phyloP scores from a whole-genome alignment of 2,888 invertebrate species.

The Caenorhabditis plicata region DNA sequence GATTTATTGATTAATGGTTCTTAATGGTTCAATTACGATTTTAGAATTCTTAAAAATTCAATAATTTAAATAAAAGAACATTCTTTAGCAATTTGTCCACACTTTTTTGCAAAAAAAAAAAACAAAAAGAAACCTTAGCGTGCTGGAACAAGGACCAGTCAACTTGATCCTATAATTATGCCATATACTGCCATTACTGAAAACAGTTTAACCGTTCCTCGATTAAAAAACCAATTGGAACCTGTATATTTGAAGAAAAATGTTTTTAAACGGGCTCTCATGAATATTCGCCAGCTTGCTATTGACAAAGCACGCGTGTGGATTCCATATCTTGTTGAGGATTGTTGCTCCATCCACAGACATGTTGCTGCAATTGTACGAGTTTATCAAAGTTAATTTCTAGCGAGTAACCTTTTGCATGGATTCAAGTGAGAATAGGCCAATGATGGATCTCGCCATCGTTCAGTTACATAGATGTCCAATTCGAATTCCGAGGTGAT shows the following conservation, averaged over 20 bases:
- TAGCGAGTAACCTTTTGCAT: conserved; percentile 57
- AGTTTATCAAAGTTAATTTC: background rate
- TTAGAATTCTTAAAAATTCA: no score
- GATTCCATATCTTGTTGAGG: conserved; percentile 61
- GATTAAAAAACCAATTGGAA: conserved; percentile 1
- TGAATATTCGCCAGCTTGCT: conserved; percentile 61
- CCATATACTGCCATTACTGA: conserved; percentile 64
- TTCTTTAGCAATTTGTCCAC: no score
- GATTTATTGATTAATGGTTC: no score
- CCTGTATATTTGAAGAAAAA: conserved; percentile 63
- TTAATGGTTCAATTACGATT: no score
- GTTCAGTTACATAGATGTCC: conserved; percentile 65
- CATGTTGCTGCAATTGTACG: conserved; percentile 52
- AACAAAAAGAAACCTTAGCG: conserved; percentile 28
- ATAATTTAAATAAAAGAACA: no score
- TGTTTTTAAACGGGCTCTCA: conserved; percentile 61
- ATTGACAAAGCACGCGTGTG: conserved; percentile 64
- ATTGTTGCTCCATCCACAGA: conserved; percentile 63
- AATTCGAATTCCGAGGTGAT: conserved; percentile 65
- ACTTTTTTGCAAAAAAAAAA: no score
- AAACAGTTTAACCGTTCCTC: conserved; percentile 3
- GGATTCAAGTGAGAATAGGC: conserved; percentile 62
- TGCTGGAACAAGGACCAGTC: conserved; percentile 46
- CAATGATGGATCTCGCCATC: conserved; percentile 62
- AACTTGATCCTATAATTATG: conserved; percentile 61